A percentile compares a stretch with the other conserved stretches of the same genome.
Evolutionary conservation across 2,888 invertebrate genomes (phyloP).

Genomic region (Punctoribates punctum): DNA sequence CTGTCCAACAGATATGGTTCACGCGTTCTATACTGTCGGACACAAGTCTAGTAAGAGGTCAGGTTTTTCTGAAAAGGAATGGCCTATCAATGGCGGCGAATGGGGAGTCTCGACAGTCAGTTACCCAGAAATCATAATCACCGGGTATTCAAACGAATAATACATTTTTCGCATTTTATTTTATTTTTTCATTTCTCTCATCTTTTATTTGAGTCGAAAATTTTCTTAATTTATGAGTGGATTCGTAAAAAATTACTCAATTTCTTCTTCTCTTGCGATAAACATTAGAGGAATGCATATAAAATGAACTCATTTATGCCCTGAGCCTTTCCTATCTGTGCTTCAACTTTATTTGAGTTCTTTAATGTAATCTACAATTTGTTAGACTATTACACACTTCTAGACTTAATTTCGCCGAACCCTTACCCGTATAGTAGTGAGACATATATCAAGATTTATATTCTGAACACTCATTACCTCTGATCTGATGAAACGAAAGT

Average conservation of each 20-base stretch:
- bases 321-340: background rate
- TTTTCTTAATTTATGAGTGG: no score
- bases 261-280: background rate
- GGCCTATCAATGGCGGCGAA: conserved; percentile 95
- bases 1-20: conserved; percentile 95
- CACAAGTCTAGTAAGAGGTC: conserved; percentile 57
- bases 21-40: conserved; percentile 95
- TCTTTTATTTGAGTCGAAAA: background rate
- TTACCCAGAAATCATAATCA: conserved; percentile 95
- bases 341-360: background rate
- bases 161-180: background rate
- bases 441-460: no score
- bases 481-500: no score
- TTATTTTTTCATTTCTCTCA: conserved; percentile 13
- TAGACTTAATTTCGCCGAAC: no score
- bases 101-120: conserved; percentile 94
- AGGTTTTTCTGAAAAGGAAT: conserved; percentile 84
- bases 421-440: no score
- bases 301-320: conserved; percentile 1
- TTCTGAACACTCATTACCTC: no score
- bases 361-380: conserved; percentile 2
- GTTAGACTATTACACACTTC: background rate
- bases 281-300: background rate
- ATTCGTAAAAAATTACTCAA: no score
- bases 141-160: conserved; percentile 67